Evolutionary conservation across 2,113 vertebrate genomes (phyloP).

Genomic region (Datnioides undecimradiatus): DNA sequence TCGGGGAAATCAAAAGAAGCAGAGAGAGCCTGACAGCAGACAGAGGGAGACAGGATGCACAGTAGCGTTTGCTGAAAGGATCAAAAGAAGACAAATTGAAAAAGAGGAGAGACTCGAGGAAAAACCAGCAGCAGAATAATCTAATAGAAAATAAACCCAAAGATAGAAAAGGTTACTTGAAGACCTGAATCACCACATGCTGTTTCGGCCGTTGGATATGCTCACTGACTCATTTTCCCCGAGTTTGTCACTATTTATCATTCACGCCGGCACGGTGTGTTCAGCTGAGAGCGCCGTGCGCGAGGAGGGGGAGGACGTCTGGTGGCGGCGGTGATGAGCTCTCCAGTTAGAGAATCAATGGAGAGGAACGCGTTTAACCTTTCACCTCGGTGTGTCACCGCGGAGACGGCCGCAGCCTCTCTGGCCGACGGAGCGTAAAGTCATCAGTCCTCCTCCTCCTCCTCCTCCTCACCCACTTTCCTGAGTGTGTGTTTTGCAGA

Average conservation of each 20-base stretch:
- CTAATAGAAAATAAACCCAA: not conserved
- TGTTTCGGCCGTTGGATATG: not conserved
- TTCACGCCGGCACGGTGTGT: not conserved
- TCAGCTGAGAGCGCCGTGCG: not conserved
- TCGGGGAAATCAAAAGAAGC: not conserved
- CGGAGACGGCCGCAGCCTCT: not conserved
- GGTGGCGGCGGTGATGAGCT: conserved; percentile 21
- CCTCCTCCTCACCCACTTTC: not conserved
- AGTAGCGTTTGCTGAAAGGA: not conserved
- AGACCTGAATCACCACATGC: not conserved
- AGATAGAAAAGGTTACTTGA: not conserved
- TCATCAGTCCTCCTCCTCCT: not conserved
- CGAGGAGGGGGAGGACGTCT: not conserved
- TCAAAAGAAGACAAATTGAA: not conserved
- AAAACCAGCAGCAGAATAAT: not conserved
- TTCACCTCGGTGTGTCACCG: conserved; percentile 14
- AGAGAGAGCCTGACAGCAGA: not conserved
- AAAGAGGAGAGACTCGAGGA: not conserved
- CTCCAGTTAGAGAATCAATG: conserved; percentile 35
- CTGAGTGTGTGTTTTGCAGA: conserved; percentile 1
- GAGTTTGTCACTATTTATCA: not conserved
- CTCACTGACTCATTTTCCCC: not conserved
- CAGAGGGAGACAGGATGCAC: not conserved
- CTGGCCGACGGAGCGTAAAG: conserved; percentile 20
- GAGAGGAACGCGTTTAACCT: conserved; percentile 50